Conservation (phyloP, 1,140 invertebrate species). For the Plodia interpunctella region DNA sequence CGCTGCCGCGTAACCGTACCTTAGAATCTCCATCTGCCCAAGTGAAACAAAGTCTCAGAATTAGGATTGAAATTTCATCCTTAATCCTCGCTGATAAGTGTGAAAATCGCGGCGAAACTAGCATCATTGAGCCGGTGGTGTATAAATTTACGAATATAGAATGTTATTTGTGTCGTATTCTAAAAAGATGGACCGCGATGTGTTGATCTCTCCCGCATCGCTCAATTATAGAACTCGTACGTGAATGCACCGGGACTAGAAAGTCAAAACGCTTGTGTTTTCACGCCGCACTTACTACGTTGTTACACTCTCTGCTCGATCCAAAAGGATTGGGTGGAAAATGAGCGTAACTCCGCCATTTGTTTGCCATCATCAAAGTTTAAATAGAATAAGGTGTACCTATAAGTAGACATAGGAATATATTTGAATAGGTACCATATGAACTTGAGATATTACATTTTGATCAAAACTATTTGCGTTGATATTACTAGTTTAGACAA, state of each 20-base stretch:
- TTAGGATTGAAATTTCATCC: conserved; percentile 33
- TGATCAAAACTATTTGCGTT: too few relatives aligned
- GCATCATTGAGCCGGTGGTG: conserved; percentile 55
- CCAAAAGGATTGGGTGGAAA: conserved; percentile 33
- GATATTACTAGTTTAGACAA: too few relatives aligned
- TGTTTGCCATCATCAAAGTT: conserved; percentile 34
- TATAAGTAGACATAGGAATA: too few relatives aligned
- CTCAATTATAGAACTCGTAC: conserved; percentile 72
- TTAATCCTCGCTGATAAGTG: conserved; percentile 32
- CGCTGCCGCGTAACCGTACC: conserved; percentile 68
- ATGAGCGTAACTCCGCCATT: conserved; percentile 45
- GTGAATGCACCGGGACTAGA: conserved; percentile 42
- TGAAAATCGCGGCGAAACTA: conserved; percentile 27
- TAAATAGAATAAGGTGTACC: neutral
- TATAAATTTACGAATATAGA: conserved; percentile 76
- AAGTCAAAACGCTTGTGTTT: conserved; percentile 31
- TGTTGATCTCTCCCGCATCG: conserved; percentile 75
- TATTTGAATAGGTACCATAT: too few relatives aligned
- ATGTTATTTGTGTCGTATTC: conserved; percentile 76
- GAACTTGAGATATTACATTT: too few relatives aligned
- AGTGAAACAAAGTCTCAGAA: conserved; percentile 44
- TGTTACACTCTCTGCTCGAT: conserved; percentile 18
- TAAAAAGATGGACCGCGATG: conserved; percentile 75
- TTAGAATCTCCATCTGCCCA: conserved; percentile 56
- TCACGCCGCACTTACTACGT: conserved; percentile 35